These are phyloP conservation scores for Paelopatides confundens DNA, from an alignment of 53 echinoderm and acorn worm species.

Conservation along the genomic window DNA sequence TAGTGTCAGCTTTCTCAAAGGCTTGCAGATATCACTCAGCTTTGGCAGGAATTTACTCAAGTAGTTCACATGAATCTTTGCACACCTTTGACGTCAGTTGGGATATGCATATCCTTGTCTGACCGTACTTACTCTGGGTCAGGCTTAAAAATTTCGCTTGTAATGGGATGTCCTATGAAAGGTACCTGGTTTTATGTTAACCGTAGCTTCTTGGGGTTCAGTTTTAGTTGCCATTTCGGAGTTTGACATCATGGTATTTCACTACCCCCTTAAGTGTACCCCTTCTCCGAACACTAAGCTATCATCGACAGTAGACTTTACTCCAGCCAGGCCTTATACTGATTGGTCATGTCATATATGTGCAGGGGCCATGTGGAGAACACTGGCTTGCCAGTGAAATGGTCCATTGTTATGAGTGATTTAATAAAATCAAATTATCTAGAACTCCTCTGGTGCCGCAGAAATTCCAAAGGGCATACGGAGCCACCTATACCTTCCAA, in stretches of 20 bases:
- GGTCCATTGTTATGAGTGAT: too few relatives aligned
- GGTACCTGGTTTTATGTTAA: slow-evolving; percentile 22
- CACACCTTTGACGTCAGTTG: slow-evolving; percentile 47
- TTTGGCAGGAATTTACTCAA: slow-evolving; percentile 52
- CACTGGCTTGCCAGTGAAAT: too few relatives aligned
- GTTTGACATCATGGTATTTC: slow-evolving; percentile 50
- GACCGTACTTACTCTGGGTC: slow-evolving; percentile 41
- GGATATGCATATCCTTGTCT: slow-evolving; percentile 53
- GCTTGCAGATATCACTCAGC: slow-evolving; percentile 42
- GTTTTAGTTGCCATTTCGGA: slow-evolving; percentile 19
- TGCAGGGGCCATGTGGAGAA: too few relatives aligned
- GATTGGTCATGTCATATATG: slow-evolving; percentile 51
- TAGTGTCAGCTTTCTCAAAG: neutral
- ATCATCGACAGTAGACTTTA: slow-evolving; percentile 9
- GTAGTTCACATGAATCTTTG: slow-evolving; percentile 60
- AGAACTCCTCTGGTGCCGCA: slow-evolving; percentile 53
- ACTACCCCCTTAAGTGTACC: neutral
- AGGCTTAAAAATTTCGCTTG: neutral
- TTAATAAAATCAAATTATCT: too few relatives aligned
- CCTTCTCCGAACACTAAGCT: slow-evolving; percentile 41
- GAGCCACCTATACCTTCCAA: slow-evolving; percentile 34
- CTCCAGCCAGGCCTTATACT: slow-evolving; percentile 25
- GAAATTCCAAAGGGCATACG: slow-evolving; percentile 56
- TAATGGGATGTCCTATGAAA: slow-evolving; percentile 44
- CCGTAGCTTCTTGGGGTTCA: slow-evolving; percentile 50